Evolutionary conservation across 2,113 vertebrate species (phyloP), one percentile per base, ranked within the genome.

Genomic region (Aix galericulata): DNA sequence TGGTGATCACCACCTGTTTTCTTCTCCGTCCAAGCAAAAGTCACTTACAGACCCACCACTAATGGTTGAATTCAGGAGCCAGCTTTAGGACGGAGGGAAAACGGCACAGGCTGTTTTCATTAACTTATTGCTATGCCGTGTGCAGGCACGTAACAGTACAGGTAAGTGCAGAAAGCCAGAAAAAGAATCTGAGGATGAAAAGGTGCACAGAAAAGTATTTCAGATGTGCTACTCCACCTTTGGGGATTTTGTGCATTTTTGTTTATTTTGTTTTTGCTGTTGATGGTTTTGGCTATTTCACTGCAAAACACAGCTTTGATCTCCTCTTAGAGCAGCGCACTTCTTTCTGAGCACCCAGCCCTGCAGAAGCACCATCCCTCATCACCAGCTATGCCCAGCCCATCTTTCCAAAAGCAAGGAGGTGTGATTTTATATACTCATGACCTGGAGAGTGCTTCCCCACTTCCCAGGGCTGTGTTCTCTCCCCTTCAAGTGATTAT

Each of bases 401-500:
- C 56, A 83, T 95, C 92, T 67, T 82, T 62, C 63, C 14, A 3
- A 81, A 80, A 81, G 6, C 36, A 91, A 69, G 68, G 22, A 50
- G 23, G 50, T 52, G 50, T 14, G 50, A 88, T 94, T 97, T 97
- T 88, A 82, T 88, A 31, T 77, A 95, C 46, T 56, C 5, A 3
- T 2, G 5, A 96, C 60, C 83, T 48, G 46, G 86, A 91, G 83
- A 22, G 27, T 8, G 38, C 90, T 94, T 75, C 38, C 87, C 93
- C 90, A 76, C 86, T 73, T 77, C 87, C 80, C 84, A 81, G 92
- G 95, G 94, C 42, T 46, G n/a, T 77, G 76, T 84, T 92, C 82
- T 64, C 62, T 73, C 66, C 50, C 84, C 69, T 95, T 84, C 50
- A 5, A 97, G 82, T 86, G 86, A 97, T 95, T 48, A 63, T 93